Evolutionary conservation across 2,797 vertebrate species (phyloP), one percentile per base, ranked within the genome.

Genomic region (Melanotaenia nigrans): DNA sequence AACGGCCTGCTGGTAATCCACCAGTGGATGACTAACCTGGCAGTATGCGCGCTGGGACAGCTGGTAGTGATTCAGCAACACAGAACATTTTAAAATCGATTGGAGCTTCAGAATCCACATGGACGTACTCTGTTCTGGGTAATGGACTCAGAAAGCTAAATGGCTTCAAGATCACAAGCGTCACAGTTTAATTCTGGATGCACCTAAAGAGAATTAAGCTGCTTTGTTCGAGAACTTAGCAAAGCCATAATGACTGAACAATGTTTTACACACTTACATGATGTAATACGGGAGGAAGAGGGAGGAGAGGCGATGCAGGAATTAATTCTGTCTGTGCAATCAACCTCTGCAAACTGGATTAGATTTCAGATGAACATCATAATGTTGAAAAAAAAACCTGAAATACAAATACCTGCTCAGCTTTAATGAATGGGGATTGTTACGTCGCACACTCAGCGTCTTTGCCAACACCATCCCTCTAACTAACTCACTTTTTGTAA

Each of bases 41-140:
- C 90, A 88, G 73, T 25, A 33, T 75, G 89, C 87, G 67, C 63
- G 78, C 88, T 85, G 67, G 69, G 88, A 91, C 96, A 97, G 95
- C 95, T 96, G 96, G 94, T 94, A 96, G 93, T 92, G 91, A 96
- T 97, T 95, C 90, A 80, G 89, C 87, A 89, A 91, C 87, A 72
- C 49, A 58, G 66, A 81, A 86, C 80, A 81, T 87, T 83, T 87
- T 85, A 87, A 93, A 92, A 87, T 67, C 18, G 30, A 67, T 49
- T 73, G 76, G 75, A 70, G 73, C 87, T 90, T 93, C 94, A 77
- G 78, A 93, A 94, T 93, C 92, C 95, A 93, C 94, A 95, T 82
- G 81, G 92, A 90, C 92, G 82, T 68, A 86, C 86, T 60, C 56
- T 87, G 92, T 94, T 96, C 90, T 91, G 87, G 93, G 93, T 93